A percentile compares a stretch with the other conserved stretches of the same genome.
Evolutionary conservation across 1,140 invertebrate species (phyloP).

Genomic region (Psilanteris sp.): DNA sequence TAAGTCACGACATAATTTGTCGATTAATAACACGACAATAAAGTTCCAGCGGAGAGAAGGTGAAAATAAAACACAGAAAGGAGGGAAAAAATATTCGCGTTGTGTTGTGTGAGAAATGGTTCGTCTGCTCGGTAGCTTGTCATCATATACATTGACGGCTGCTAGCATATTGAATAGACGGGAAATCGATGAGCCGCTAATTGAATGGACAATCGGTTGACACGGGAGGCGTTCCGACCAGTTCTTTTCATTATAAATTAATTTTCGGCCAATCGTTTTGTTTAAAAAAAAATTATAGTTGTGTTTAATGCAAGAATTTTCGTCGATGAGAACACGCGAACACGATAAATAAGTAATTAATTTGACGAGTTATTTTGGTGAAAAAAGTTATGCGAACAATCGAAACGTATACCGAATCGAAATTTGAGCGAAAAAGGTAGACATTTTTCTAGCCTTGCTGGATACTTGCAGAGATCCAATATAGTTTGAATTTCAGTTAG

Average conservation of each 20-base stretch:
- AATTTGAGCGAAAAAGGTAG: too few species aligned
- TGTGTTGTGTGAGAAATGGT: conserved; percentile 32
- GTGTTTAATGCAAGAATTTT: too few species aligned
- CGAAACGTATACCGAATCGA: too few species aligned
- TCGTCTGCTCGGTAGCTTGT: conserved; percentile 51
- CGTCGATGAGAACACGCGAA: too few species aligned
- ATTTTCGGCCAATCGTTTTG: conserved; percentile 23
- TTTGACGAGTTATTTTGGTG: too few species aligned
- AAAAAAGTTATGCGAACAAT: too few species aligned
- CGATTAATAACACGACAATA: conserved; percentile 20
- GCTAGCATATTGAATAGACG: conserved; percentile 66
- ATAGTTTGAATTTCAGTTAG: too few species aligned
- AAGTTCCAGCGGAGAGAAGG: neutral
- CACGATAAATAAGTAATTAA: too few species aligned
- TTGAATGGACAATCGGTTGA: conserved; percentile 71
- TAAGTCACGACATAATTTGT: conserved; percentile 27
- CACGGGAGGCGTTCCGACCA: conserved; percentile 2
- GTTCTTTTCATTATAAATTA: conserved; percentile 45
- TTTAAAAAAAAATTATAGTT: too few species aligned
- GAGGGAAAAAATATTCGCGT: conserved; percentile 14
- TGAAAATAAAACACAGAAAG: neutral
- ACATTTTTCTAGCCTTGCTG: too few species aligned
- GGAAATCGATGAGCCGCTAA: conserved; percentile 73
- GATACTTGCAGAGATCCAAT: too few species aligned
- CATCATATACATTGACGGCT: conserved; percentile 49